Conservation (phyloP, 2,888 invertebrate genomes). For the Ischnura elegans region DNA sequence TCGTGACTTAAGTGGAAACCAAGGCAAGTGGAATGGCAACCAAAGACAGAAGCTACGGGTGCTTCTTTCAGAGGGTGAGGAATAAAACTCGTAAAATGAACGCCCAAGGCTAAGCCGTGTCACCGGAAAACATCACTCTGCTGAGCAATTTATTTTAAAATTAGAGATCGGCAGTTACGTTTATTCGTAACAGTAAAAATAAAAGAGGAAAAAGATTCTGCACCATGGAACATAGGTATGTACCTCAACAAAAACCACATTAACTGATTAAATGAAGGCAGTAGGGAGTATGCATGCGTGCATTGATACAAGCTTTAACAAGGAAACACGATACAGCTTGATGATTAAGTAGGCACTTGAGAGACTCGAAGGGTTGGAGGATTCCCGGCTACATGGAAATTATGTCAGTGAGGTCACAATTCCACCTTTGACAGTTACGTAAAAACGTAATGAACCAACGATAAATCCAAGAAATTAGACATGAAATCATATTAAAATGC, state of each 20-base stretch:
- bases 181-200: background rate
- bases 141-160: background rate
- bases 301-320: background rate
- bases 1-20: too few species aligned
- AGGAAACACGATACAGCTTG: background rate
- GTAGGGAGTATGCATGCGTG: background rate
- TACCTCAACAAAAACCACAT: background rate
- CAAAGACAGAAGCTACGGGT: background rate
- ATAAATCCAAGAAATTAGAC: too few species aligned
- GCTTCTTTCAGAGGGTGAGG: background rate
- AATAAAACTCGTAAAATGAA: background rate
- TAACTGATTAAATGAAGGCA: background rate
- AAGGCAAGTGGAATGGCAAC: background rate
- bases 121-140: background rate
- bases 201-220: background rate
- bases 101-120: background rate
- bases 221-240: background rate
- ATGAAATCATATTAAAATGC: too few species aligned
- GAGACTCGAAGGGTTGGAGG: background rate
- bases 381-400: background rate
- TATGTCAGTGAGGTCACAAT: too few species aligned
- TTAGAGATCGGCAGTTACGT: background rate
- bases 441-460: too few species aligned
- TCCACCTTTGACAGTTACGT: too few species aligned
- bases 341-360: background rate